Evolutionary conservation across 1,140 invertebrate species (phyloP).

Genomic region (Trinorchestia longiramus): DNA sequence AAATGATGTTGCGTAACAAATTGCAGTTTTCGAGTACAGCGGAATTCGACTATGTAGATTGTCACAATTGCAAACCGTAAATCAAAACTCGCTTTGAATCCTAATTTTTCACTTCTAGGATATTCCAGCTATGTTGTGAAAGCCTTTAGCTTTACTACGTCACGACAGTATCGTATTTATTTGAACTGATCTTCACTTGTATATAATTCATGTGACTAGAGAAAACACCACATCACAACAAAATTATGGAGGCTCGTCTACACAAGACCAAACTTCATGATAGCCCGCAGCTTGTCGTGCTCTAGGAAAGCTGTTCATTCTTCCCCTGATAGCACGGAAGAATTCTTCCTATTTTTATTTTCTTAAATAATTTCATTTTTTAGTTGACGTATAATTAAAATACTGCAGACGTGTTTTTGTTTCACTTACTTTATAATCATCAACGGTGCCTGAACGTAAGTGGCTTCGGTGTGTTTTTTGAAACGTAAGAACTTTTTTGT

Average conservation of each 20-base stretch:
- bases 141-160: background rate
- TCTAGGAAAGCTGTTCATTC: background rate
- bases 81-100: background rate
- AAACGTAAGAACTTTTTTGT: no score
- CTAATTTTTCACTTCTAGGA: background rate
- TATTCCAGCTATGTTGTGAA: background rate
- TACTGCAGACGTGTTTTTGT: no score
- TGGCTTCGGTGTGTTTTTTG: no score
- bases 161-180: background rate
- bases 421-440: no score
- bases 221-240: background rate
- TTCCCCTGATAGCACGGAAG: background rate
- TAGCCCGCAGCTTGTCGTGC: background rate
- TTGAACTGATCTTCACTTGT: background rate
- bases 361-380: background rate
- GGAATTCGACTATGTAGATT: background rate
- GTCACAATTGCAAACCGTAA: background rate
- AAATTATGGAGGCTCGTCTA: background rate
- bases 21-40: background rate
- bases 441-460: no score
- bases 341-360: background rate
- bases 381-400: background rate
- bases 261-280: background rate
- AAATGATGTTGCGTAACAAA: background rate
- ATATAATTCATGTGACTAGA: background rate